phyloP scores from a whole-genome alignment of 2,888 invertebrate species.

The Lomographa bimaculata region DNA sequence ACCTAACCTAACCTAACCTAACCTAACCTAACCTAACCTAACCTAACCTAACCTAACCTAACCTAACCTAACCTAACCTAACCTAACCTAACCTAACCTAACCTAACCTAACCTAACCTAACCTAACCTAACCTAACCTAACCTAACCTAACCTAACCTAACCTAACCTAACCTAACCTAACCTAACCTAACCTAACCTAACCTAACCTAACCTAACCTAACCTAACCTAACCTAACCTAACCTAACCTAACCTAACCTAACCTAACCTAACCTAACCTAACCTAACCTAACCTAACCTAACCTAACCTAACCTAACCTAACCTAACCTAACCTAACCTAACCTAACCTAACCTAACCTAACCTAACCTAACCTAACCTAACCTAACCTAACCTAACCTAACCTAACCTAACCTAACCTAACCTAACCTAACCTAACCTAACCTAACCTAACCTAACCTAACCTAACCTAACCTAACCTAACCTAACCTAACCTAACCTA shows the following conservation, averaged over 20 bases:
- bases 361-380: constrained; percentile 11
- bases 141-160: constrained; percentile 9
- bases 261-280: constrained; percentile 9
- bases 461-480: constrained; percentile 8
- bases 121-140: constrained; percentile 11
- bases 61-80: constrained; percentile 11
- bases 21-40: constrained; percentile 21
- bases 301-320: constrained; percentile 11
- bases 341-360: constrained; percentile 8
- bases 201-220: constrained; percentile 9
- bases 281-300: constrained; percentile 8
- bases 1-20: constrained; percentile 23
- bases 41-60: constrained; percentile 15
- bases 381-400: constrained; percentile 9
- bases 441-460: constrained; percentile 9
- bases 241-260: constrained; percentile 11
- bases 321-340: constrained; percentile 9
- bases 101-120: constrained; percentile 8
- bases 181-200: constrained; percentile 11
- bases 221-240: constrained; percentile 8
- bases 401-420: constrained; percentile 8
- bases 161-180: constrained; percentile 8
- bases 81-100: constrained; percentile 7
- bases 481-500: constrained; percentile 11
- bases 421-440: constrained; percentile 11